These are phyloP conservation scores for Agrotis ipsilon DNA, from an alignment of 2,888 invertebrate species.

Conservation along the genomic window DNA sequence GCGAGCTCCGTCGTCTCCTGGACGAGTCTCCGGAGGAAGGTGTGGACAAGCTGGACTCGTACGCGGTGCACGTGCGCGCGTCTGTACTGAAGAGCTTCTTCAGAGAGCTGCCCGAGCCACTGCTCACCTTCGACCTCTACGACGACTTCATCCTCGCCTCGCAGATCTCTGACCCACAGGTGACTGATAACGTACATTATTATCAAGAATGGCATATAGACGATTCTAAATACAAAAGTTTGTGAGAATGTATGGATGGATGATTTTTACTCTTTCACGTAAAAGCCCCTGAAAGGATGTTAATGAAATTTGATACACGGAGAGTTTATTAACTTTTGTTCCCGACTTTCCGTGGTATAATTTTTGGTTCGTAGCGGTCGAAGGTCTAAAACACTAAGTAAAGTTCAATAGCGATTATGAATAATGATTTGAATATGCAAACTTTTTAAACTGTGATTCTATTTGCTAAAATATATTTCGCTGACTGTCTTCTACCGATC, in stretches of 20 bases:
- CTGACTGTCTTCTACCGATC: too few relatives aligned
- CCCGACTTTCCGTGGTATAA: too few relatives aligned
- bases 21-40: slow-evolving; percentile 94
- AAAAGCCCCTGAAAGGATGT: too few relatives aligned
- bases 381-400: too few relatives aligned
- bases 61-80: slow-evolving; percentile 97
- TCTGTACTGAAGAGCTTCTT: slow-evolving; percentile 97
- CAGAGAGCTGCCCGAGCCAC: slow-evolving; percentile 97
- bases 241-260: too few relatives aligned
- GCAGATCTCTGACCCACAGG: slow-evolving; percentile 95
- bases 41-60: slow-evolving; percentile 94
- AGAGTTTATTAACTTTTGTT: too few relatives aligned
- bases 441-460: neutral
- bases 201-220: neutral
- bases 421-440: neutral
- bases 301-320: too few relatives aligned
- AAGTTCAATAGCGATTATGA: too few relatives aligned
- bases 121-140: slow-evolving; percentile 98
- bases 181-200: slow-evolving; percentile 72
- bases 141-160: slow-evolving; percentile 98
- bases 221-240: too few relatives aligned
- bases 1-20: slow-evolving; percentile 94
- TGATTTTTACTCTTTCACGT: too few relatives aligned
- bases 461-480: neutral
- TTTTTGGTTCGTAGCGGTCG: too few relatives aligned